Evolutionary conservation across 2,888 invertebrate genomes (phyloP).

Genomic region (Glyphotaelius pellucidus): DNA sequence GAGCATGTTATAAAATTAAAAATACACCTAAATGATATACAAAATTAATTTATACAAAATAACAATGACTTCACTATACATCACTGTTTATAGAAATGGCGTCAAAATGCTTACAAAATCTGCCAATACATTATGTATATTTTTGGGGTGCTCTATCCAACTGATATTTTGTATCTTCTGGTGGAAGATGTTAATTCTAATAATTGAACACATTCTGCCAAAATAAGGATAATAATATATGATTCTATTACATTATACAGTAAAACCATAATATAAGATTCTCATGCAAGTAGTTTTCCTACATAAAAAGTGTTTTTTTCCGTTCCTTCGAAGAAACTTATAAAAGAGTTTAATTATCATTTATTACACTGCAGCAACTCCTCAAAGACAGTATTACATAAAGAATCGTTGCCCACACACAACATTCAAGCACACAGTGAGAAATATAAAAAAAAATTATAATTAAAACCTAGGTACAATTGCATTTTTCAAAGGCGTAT

Average conservation of each 20-base stretch:
- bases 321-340: neutral
- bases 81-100: neutral
- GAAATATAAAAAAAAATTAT: neutral
- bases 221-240: neutral
- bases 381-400: neutral
- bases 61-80: neutral
- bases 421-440: neutral
- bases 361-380: neutral
- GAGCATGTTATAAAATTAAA: neutral
- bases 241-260: neutral
- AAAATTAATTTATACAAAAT: neutral
- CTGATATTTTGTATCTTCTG: neutral
- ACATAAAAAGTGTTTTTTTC: neutral
- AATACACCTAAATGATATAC: neutral
- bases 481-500: neutral
- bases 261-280: neutral
- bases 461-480: neutral
- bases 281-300: neutral
- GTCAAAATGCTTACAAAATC: neutral
- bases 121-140: neutral
- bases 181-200: neutral
- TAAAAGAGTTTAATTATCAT: neutral
- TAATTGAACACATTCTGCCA: neutral
- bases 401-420: neutral
- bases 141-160: neutral